Evolutionary conservation across 2,113 vertebrate species (phyloP), one percentile per base, ranked within the genome.

Genomic region (Thinocorus orbignyianus): DNA sequence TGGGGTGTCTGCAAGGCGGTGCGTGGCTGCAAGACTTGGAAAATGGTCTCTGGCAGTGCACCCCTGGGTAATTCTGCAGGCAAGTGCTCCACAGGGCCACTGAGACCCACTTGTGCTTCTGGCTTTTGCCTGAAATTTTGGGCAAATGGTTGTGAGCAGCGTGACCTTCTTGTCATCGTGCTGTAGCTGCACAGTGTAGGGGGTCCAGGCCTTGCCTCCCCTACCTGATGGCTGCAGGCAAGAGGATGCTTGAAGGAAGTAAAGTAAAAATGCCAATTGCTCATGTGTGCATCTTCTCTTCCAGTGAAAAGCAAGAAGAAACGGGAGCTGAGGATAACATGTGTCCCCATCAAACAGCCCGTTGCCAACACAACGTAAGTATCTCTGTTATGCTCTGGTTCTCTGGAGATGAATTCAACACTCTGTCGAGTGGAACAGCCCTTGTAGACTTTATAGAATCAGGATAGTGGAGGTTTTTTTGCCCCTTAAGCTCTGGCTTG

Each of bases 281-380:
- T 96, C 17, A 85, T 0, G 0, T 49, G 62, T 87, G 22, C 51
- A 33, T 69, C 62, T 68, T 97, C 58, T 48, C n/a, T 93, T 96
- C 25, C 71, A 98, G 98, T 92, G 84, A 98, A 98, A 94, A 46
- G 97, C 92, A 98, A 93, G 95, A 98, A 95, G 95, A 98, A 97
- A 73, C 95, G 96, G 57, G 98, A 98, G 16, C 95, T 98, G 82
- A 96, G 97, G 74, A 98, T 98, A 94, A 90, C 97, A 57, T 97
- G 98, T 55, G 51, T 94, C 87, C 96, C 95, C 76, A 95, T 97
- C 96, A 98, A 98, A 76, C 98, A 97, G 3, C 95, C 97, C 0
- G 84, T 74, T 8, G 97, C 97, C 87, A 98, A 96, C 86, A 98
- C 98, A 37, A 98, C 98, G 98, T 98, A 81, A 98, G 98, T 97